A percentile compares a stretch with the other conserved stretches of the same genome.
Evolutionary conservation across 2,888 invertebrate genomes (phyloP).

Genomic region (Silvanus unidentatus): DNA sequence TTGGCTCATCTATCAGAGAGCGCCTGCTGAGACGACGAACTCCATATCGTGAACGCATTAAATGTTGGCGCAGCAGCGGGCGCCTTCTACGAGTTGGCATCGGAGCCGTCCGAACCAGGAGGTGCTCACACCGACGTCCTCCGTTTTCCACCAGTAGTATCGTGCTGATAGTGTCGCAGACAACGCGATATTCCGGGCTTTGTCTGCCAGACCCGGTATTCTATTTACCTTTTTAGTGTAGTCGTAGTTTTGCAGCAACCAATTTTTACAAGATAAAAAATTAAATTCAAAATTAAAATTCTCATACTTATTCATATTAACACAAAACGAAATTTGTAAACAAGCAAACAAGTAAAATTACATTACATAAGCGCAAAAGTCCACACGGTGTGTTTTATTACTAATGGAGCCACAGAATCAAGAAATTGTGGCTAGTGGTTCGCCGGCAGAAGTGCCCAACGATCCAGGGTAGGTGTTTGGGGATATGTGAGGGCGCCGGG

Average conservation of each 20-base stretch:
- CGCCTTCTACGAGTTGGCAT: conserved; percentile 36
- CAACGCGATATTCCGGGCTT: conserved; percentile 55
- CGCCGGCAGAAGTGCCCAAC: conserved; percentile 88
- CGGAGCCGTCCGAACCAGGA: conserved; percentile 43
- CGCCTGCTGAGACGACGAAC: conserved; percentile 3
- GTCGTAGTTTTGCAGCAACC: conserved; percentile 50
- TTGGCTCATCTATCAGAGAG: conserved; percentile 38
- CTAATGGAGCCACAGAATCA: conserved; percentile 71
- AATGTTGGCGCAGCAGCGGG: conserved; percentile 34
- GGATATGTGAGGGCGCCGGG: conserved; percentile 6
- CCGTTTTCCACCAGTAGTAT: conserved; percentile 48
- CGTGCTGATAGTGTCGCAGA: conserved; percentile 65
- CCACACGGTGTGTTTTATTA: conserved; percentile 12
- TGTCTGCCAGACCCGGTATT: conserved; percentile 52
- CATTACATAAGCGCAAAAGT: no score
- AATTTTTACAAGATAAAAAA: no score
- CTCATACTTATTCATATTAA: conserved; percentile 1
- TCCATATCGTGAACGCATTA: conserved; percentile 1
- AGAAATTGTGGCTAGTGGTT: conserved; percentile 69
- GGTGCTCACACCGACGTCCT: conserved; percentile 27
- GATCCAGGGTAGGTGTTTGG: conserved; percentile 79
- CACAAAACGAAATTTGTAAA: conserved; percentile 15
- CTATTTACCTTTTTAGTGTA: conserved; percentile 50
- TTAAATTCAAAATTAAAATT: no score
- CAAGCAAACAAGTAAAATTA: no score